Evolutionary conservation across 2,888 invertebrate species (phyloP).

Genomic region (Acleris emargana): DNA sequence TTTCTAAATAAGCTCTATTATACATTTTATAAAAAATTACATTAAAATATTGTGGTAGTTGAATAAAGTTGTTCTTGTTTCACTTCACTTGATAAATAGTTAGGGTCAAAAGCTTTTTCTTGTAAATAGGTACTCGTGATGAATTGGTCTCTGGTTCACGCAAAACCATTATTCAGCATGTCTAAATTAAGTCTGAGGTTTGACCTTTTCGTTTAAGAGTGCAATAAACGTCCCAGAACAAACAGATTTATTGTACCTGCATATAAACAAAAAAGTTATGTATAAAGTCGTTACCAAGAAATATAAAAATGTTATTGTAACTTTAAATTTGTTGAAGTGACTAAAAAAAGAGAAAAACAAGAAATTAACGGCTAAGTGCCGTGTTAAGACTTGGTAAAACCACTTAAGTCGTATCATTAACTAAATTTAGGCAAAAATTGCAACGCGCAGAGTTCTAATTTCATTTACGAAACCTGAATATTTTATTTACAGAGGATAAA

Average conservation of each 20-base stretch:
- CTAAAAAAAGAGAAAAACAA: no score
- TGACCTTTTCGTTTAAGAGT: constrained; percentile 17
- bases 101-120: not conserved
- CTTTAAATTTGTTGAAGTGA: no score
- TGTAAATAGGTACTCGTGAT: constrained; percentile 7
- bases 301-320: not conserved
- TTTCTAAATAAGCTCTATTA: no score
- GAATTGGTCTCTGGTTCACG: constrained; percentile 3
- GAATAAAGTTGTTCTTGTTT: not conserved
- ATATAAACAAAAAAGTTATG: not conserved
- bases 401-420: not conserved
- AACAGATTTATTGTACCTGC: not conserved
- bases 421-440: not conserved
- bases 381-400: no score
- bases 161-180: constrained; percentile 14
- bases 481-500: no score
- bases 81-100: not conserved
- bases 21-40: no score
- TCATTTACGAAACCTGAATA: no score
- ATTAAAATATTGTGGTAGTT: no score
- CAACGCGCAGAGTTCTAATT: no score
- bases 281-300: not conserved
- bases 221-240: constrained; percentile 1
- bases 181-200: constrained; percentile 8
- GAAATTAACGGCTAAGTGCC: no score